These are phyloP conservation scores for Chlorops oryzae DNA, from an alignment of 1,140 invertebrate species.

Conservation along the genomic window DNA sequence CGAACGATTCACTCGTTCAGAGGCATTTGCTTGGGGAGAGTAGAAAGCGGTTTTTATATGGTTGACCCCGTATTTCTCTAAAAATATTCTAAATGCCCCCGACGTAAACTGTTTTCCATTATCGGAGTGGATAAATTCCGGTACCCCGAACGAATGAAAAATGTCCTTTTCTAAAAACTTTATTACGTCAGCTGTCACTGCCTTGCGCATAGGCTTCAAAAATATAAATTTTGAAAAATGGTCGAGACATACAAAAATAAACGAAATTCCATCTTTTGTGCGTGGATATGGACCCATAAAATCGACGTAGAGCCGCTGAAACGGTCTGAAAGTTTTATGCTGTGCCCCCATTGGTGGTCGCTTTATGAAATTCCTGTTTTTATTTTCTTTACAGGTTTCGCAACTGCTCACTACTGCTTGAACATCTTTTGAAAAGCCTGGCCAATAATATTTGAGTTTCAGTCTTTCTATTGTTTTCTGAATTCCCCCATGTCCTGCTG, in stretches of 20 bases:
- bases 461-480: background rate
- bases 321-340: constrained; percentile 8
- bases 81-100: background rate
- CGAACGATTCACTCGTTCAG: background rate
- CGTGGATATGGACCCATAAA: constrained; percentile 16
- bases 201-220: constrained; percentile 6
- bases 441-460: background rate
- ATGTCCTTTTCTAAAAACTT: constrained; percentile 5
- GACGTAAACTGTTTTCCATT: constrained; percentile 15
- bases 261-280: constrained; percentile 10
- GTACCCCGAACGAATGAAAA: constrained; percentile 13
- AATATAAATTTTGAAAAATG: constrained; percentile 8
- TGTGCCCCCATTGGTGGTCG: background rate
- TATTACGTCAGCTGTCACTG: background rate
- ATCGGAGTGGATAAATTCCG: constrained; percentile 7
- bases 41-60: constrained; percentile 4
- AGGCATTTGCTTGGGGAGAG: constrained; percentile 3
- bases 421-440: too few relatives aligned
- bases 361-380: too few relatives aligned
- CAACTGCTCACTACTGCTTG: too few relatives aligned
- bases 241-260: constrained; percentile 1
- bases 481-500: constrained; percentile 4
- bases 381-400: too few relatives aligned
- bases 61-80: background rate
- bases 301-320: constrained; percentile 9